phyloP scores from a whole-genome alignment of 2,113 vertebrate species.

The Sylvia atricapilla region DNA sequence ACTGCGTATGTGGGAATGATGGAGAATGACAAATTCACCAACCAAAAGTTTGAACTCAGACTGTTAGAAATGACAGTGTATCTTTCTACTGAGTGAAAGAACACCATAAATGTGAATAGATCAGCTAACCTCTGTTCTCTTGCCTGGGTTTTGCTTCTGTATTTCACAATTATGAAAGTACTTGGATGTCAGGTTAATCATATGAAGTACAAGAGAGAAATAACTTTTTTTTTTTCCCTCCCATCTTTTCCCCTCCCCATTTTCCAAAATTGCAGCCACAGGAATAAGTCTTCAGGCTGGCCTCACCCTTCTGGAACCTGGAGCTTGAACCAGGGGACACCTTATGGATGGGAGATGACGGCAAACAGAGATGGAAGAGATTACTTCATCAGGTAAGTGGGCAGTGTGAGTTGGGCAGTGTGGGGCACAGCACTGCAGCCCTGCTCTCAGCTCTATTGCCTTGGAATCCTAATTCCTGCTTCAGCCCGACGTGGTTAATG shows the following conservation, averaged over 20 bases:
- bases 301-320: conserved; percentile 89
- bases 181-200: background rate
- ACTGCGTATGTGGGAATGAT: background rate
- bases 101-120: background rate
- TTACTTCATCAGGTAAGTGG: conserved; percentile 91
- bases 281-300: conserved; percentile 92
- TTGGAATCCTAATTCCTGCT: background rate
- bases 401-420: background rate
- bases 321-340: conserved; percentile 87
- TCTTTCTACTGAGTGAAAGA: background rate
- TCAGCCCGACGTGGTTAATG: background rate
- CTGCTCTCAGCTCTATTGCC: background rate
- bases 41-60: background rate
- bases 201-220: background rate
- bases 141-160: background rate
- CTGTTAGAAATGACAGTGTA: background rate
- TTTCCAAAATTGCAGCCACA: conserved; percentile 79
- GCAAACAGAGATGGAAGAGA: conserved; percentile 93
- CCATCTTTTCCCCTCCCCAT: background rate
- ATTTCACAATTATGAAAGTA: background rate
- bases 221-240: background rate
- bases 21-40: background rate
- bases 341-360: conserved; percentile 97
- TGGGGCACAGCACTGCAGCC: background rate
- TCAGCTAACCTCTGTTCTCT: background rate